These are phyloP conservation scores for Malurus leucopterus DNA, from an alignment of 2,797 vertebrate genomes.

Conservation along the genomic window DNA sequence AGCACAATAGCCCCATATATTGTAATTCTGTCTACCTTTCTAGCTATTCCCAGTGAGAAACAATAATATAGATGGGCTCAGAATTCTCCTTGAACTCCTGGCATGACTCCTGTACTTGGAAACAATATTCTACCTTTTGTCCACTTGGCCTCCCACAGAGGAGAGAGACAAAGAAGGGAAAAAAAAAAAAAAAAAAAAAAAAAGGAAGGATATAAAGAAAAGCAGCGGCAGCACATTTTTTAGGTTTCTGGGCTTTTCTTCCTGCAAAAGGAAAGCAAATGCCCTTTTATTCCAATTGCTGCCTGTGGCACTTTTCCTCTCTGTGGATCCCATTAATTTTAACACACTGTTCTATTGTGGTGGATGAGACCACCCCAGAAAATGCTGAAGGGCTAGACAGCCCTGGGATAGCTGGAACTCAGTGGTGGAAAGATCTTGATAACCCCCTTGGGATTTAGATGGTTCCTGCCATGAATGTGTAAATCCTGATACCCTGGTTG, in stretches of 20 bases:
- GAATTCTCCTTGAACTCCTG: neutral
- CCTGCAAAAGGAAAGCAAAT: neutral
- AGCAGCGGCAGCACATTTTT: neutral
- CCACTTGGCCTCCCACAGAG: neutral
- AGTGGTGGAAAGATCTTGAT: too few relatives aligned
- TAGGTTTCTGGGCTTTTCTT: neutral
- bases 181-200: neutral
- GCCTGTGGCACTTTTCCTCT: neutral
- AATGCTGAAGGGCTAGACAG: too few relatives aligned
- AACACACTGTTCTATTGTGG: neutral
- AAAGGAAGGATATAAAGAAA: neutral
- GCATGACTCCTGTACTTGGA: neutral
- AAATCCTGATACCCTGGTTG: too few relatives aligned
- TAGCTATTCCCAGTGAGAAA: neutral
- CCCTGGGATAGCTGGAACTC: too few relatives aligned
- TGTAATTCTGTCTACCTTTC: neutral
- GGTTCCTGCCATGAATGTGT: too few relatives aligned
- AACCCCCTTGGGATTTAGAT: too few relatives aligned
- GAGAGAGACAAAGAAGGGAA: neutral
- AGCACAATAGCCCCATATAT: neutral
- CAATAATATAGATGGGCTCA: neutral
- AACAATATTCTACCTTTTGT: neutral
- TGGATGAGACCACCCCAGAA: too few relatives aligned
- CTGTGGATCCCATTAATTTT: constrained; percentile 28
- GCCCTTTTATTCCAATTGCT: neutral